These are phyloP conservation scores for Drosophila kanekoi DNA, from an alignment of 2,888 invertebrate genomes.

Conservation along the genomic window DNA sequence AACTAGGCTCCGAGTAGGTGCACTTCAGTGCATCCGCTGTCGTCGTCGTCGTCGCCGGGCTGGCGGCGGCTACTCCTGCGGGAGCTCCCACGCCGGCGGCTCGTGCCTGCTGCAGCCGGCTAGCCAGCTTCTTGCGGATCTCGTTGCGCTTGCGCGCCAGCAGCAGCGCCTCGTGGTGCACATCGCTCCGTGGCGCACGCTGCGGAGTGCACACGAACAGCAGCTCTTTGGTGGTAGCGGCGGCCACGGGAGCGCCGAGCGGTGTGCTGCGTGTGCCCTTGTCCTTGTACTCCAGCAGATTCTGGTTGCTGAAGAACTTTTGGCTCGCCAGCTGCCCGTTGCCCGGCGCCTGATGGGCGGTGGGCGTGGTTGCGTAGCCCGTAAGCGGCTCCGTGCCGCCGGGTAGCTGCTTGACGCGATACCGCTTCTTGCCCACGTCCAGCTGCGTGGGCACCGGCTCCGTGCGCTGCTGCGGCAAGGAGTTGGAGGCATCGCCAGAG, in stretches of 20 bases:
- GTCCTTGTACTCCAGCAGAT: conserved; percentile 82
- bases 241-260: conserved; percentile 55
- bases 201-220: conserved; percentile 84
- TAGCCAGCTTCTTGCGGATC: conserved; percentile 78
- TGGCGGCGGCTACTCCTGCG: conserved; percentile 39
- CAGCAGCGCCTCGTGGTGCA: conserved; percentile 73
- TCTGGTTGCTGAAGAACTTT: conserved; percentile 84
- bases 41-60: not conserved
- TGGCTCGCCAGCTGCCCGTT: conserved; percentile 80
- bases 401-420: conserved; percentile 71
- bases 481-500: conserved; percentile 16
- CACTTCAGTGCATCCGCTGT: conserved; percentile 78
- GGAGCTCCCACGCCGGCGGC: conserved; percentile 21
- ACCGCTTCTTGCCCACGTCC: conserved; percentile 76
- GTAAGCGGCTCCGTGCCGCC: conserved; percentile 74
- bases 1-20: conserved; percentile 84
- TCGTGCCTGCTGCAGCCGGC: conserved; percentile 58
- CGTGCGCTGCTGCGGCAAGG: conserved; percentile 32
- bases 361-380: conserved; percentile 82
- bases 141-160: conserved; percentile 81
- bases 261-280: conserved; percentile 36
- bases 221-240: conserved; percentile 82
- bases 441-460: conserved; percentile 67
- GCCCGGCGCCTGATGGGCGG: conserved; percentile 78
- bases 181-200: conserved; percentile 75